These are phyloP conservation scores for Tympanuchus pallidicinctus DNA, from an alignment of 2,113 vertebrate genomes.

Conservation along the genomic window DNA sequence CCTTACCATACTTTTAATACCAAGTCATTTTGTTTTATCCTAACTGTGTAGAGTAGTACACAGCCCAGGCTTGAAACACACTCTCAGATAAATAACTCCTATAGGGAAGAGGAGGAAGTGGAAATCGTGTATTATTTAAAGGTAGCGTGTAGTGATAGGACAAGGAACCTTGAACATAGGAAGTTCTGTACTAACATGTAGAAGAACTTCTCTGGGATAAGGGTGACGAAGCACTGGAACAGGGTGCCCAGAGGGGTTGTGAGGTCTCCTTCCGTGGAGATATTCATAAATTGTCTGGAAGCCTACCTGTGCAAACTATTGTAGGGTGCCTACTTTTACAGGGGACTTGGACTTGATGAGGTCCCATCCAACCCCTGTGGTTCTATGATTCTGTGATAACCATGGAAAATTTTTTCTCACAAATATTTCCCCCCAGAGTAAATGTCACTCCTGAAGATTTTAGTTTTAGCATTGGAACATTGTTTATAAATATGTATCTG, in stretches of 20 bases:
- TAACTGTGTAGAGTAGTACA: background rate
- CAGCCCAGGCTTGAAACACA: background rate
- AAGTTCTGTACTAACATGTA: too few relatives aligned
- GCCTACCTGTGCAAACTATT: too few relatives aligned
- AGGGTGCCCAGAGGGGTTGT: too few relatives aligned
- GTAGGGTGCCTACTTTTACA: too few relatives aligned
- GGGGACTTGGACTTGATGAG: too few relatives aligned
- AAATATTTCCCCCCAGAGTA: background rate
- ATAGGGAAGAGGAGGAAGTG: background rate
- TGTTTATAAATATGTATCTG: background rate
- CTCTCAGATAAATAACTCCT: background rate
- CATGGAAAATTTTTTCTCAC: background rate
- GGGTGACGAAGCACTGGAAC: too few relatives aligned
- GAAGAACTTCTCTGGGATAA: too few relatives aligned
- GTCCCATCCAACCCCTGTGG: too few relatives aligned
- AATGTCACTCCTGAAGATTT: background rate
- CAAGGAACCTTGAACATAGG: too few relatives aligned
- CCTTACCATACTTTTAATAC: background rate
- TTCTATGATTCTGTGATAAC: background rate
- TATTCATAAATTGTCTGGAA: too few relatives aligned
- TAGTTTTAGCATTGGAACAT: background rate
- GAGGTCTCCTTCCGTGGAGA: too few relatives aligned
- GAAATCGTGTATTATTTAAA: background rate
- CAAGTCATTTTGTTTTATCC: background rate
- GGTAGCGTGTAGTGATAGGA: too few relatives aligned